A percentile compares a stretch with the other conserved stretches of the same genome.
These are phyloP conservation scores for Peromyscus eremicus DNA, from an alignment of 2,797 vertebrate species.

Conservation along the genomic window DNA sequence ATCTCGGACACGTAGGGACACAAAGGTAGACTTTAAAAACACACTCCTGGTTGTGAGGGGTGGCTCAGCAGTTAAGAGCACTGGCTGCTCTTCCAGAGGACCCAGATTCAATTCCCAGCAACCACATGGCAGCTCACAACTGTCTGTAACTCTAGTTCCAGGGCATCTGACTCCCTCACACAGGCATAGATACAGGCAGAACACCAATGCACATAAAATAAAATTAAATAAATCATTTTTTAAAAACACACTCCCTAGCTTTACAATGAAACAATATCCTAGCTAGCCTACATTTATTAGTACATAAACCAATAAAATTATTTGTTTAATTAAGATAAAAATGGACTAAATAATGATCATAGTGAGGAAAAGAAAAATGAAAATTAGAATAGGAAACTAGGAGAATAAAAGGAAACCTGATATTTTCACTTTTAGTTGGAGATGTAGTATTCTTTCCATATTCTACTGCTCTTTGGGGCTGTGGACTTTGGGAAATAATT, in stretches of 20 bases:
- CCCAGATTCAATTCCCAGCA: too few relatives aligned
- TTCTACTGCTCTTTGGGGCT: constrained; percentile 4
- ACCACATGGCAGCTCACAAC: too few relatives aligned
- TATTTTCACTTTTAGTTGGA: constrained; percentile 33
- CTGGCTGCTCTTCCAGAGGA: too few relatives aligned
- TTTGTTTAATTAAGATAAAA: not conserved
- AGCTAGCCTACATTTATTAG: not conserved
- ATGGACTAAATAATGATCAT: not conserved
- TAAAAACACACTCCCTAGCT: not conserved
- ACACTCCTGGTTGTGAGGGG: too few relatives aligned
- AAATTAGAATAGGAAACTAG: constrained; percentile 37
- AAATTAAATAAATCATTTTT: too few relatives aligned
- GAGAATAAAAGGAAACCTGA: not conserved
- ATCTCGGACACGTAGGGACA: not conserved
- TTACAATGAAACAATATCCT: not conserved
- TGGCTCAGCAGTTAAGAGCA: too few relatives aligned
- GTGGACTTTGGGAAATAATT: constrained; percentile 63
- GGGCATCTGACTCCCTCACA: too few relatives aligned
- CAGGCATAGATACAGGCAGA: too few relatives aligned
- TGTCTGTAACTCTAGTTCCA: too few relatives aligned
- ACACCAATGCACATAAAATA: too few relatives aligned
- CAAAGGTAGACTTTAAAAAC: not conserved
- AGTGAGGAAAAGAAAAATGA: not conserved
- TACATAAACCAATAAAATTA: not conserved
- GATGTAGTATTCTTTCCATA: constrained; percentile 42